These are phyloP conservation scores for Anoplophora glabripennis DNA, from an alignment of 1,140 invertebrate species.

Conservation along the genomic window DNA sequence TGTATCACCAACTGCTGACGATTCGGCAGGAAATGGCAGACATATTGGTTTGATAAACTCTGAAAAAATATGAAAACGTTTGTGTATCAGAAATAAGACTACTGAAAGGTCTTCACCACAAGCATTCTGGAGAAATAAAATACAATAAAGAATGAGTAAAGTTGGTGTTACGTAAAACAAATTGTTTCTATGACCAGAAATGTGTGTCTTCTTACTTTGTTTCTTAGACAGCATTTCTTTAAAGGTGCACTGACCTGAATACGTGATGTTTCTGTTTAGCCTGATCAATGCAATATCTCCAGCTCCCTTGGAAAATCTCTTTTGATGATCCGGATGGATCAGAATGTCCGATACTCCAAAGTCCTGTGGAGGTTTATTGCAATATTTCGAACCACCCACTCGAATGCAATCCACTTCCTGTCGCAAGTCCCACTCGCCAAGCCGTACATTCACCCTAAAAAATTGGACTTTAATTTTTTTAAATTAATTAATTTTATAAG, in stretches of 20 bases:
- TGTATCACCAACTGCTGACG: slow-evolving; percentile 38
- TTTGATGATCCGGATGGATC: slow-evolving; percentile 37
- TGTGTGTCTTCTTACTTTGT: no score
- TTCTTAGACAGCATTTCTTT: no score
- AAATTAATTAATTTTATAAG: no score
- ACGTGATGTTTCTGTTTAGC: slow-evolving; percentile 28
- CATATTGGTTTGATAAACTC: slow-evolving; percentile 65
- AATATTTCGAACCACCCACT: slow-evolving; percentile 32
- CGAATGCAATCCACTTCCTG: slow-evolving; percentile 58
- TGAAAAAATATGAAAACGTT: no score
- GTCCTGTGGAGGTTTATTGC: slow-evolving; percentile 37
- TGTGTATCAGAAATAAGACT: no score
- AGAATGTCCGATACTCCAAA: slow-evolving; percentile 35
- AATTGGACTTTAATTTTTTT: neutral
- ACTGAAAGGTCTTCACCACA: no score
- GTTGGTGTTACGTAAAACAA: no score
- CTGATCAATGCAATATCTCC: slow-evolving; percentile 44
- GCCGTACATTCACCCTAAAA: slow-evolving; percentile 54
- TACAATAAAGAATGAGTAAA: no score
- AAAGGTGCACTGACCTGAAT: slow-evolving; percentile 40
- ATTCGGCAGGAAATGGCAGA: slow-evolving; percentile 52
- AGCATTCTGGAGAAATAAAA: no score
- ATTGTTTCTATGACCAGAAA: no score
- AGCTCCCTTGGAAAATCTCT: slow-evolving; percentile 23
- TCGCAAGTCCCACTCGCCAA: slow-evolving; percentile 61